Evolutionary conservation across 2,113 vertebrate species (phyloP).

Genomic region (Paramisgurnus dabryanus): DNA sequence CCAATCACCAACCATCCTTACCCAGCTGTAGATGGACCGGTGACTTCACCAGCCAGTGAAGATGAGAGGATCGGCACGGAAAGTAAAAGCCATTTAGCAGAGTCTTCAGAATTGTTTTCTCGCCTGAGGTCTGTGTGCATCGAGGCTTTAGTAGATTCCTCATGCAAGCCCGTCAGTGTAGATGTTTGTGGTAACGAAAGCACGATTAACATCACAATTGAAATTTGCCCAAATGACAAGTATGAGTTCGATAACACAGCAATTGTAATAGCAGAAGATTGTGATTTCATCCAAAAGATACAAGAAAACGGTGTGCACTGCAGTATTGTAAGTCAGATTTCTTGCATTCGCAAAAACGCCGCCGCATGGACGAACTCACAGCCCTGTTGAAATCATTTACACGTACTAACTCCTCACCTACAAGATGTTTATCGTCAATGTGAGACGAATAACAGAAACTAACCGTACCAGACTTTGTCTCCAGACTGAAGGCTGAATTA

Average conservation of each 20-base stretch:
- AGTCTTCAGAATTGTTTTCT: slow-evolving; percentile 24
- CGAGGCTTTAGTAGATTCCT: slow-evolving; percentile 45
- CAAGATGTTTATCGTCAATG: neutral
- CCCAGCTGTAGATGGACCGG: neutral
- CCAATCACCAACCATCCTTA: neutral
- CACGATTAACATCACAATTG: slow-evolving; percentile 47
- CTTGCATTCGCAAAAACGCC: neutral
- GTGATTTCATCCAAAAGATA: neutral
- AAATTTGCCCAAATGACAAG: slow-evolving; percentile 31
- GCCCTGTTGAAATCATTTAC: neutral
- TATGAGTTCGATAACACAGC: slow-evolving; percentile 14
- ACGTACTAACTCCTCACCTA: neutral
- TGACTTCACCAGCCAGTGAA: neutral
- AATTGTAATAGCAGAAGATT: neutral
- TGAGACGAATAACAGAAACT: neutral
- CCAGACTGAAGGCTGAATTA: neutral
- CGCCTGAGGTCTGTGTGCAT: slow-evolving; percentile 50
- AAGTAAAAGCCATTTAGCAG: neutral
- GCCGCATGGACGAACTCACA: slow-evolving; percentile 21
- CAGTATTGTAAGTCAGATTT: slow-evolving; percentile 11
- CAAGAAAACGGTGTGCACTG: neutral
- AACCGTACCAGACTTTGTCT: neutral
- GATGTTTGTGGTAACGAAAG: slow-evolving; percentile 4
- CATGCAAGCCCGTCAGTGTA: slow-evolving; percentile 11
- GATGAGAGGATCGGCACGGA: too few species aligned